Base-by-base conservation (phyloP, 2,888 invertebrate species). In the Lutraria lutraria region DNA sequence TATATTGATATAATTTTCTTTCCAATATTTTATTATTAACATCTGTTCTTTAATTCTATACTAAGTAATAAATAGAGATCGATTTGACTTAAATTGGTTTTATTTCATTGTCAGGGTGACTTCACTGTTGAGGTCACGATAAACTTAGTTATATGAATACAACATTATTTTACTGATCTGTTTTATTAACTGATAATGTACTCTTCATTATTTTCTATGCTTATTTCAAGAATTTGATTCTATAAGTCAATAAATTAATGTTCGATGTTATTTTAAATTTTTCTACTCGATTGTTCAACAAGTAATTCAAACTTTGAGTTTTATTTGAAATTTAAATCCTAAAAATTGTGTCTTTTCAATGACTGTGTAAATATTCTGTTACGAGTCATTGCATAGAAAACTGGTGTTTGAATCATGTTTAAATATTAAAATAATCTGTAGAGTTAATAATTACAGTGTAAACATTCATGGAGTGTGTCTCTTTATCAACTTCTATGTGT, bases 271-370 rank as follows among this genome's bases (percentile, higher is more conserved):
- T 68, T 68, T 25, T 68, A 25, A 68, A 68, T 68, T 25, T 68
- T 68, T n/a, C 63, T 25, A 68, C 63, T 68, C 10, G 13, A 68
- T 68, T 68, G 25, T 68, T 25, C 63, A 3, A 25, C 0, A 12
- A n/a, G n/a, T 68, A 25, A 25, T 25, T 68, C 10, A 25, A 25
- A 25, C 25, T 25, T 68, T 68, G 13, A 68, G 25, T 68, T 68
- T 19, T 76, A 34, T 76, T 76, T 76, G 76, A 76, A 31, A 31
- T 76, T 76, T 6, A 76, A 76, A 76, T 76, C 76, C 76, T 76
- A 31, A 34, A 31, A 31, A 31, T 15, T 25, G 76, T 34, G 31
- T 34, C 76, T 76, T 76, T 76, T 76, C 31, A 34, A 76, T 34
- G 10, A 16, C 29, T 76, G 76, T 76, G 15, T 31, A 34, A 76